Base-by-base conservation (phyloP, 2,113 vertebrate species). In the Indicator maculatus region DNA sequence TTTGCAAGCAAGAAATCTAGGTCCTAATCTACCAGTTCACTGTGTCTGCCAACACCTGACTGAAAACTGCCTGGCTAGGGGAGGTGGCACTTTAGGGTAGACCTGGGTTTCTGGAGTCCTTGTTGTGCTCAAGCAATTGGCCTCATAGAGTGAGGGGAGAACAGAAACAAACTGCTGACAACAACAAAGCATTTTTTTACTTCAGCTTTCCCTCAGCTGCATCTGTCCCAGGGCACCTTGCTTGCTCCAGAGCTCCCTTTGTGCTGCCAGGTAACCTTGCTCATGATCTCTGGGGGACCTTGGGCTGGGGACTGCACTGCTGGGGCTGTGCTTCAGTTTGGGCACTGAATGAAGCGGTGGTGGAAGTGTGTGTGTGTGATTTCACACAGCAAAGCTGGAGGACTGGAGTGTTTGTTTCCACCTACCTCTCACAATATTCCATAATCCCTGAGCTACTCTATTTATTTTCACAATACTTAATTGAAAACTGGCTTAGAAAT, bases 401-500 rank as follows among this genome's bases (percentile, higher is more conserved):
- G 38, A 67, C 60, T 53, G 33, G 10, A 66, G 31, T 27, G 21
- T 30, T 93, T 15, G 4, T 92, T 93, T 96, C 84, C 47, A 81
- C 38, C 67, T 45, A 5, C 39, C 13, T 66, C 31, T 77, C 39
- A 83, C 60, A 89, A 33, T 73, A 85, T 92, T 92, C 79, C 41
- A 50, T 95, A 91, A 94, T 93, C 87, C 82, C 87, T 58, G 56
- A 92, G 78, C 89, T 80, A 76, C 60, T 89, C 47, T 93, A 63
- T 90, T 94, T 96, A 89, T 96, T 95, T 92, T 93, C 47, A 64
- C 84, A 74, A 88, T 93, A 95, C 60, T 80, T 95, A 91, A 94
- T 96, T 93, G 95, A 95, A 96, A 94, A 95, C 89, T 95, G 91
- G 84, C 91, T 96, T 89, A 88, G 91, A 93, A 94, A 95, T 93